A percentile compares a stretch with the other conserved stretches of the same genome.
These are phyloP conservation scores for Cyanoderma ruficeps DNA, from an alignment of 2,113 vertebrate genomes.

Conservation along the genomic window DNA sequence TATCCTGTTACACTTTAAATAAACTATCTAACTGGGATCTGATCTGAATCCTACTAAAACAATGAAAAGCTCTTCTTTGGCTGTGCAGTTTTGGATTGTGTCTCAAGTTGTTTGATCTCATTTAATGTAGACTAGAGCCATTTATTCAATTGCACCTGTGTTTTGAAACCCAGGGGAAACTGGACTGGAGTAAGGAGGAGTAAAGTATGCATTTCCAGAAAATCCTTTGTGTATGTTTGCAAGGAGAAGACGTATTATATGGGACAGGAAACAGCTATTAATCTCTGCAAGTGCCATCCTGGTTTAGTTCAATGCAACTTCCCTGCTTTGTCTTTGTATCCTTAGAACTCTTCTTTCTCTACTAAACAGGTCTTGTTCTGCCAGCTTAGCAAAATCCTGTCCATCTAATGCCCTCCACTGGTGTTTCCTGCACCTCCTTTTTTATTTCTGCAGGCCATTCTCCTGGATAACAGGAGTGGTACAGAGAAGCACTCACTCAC, in stretches of 20 bases:
- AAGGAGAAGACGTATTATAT: neutral
- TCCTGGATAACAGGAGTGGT: neutral
- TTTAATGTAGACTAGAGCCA: neutral
- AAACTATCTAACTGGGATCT: neutral
- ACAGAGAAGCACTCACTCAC: neutral
- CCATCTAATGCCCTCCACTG: neutral
- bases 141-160: neutral
- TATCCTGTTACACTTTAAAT: neutral
- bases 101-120: neutral
- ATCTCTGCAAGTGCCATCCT: neutral
- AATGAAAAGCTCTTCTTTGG: neutral
- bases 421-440: neutral
- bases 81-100: neutral
- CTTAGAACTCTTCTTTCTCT: conserved; percentile 23
- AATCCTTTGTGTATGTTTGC: neutral
- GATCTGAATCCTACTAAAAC: neutral
- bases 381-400: conserved; percentile 25
- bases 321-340: conserved; percentile 38
- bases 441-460: neutral
- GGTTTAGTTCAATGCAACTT: neutral
- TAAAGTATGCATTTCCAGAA: neutral
- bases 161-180: neutral
- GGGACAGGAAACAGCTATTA: conserved; percentile 11
- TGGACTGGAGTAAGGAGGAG: neutral
- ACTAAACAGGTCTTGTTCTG: neutral